Percentiles rank a stretch among this genome's conserved stretches.
phyloP scores from a whole-genome alignment of 2,113 vertebrate species.

The Solea senegalensis region DNA sequence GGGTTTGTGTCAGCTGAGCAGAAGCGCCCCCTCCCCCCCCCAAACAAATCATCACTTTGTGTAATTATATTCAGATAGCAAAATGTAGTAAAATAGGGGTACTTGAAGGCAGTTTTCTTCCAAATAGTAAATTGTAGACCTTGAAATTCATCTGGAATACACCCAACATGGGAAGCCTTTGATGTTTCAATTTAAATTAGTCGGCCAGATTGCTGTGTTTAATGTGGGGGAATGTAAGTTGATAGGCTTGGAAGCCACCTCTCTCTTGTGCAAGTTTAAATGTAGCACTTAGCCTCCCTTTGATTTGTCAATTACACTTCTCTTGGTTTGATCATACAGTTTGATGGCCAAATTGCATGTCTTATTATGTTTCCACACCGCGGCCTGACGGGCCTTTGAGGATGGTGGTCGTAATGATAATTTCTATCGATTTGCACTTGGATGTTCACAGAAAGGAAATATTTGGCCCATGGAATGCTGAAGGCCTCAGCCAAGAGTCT shows the following conservation, averaged over 20 bases:
- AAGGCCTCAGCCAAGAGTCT: conserved; percentile 64
- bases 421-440: conserved; percentile 72
- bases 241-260: conserved; percentile 81
- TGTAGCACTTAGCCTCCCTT: conserved; percentile 79
- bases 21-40: neutral
- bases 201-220: conserved; percentile 77
- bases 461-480: conserved; percentile 49
- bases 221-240: conserved; percentile 79
- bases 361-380: conserved; percentile 79
- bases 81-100: conserved; percentile 68
- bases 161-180: conserved; percentile 79
- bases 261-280: conserved; percentile 76
- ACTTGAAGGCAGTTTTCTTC: conserved; percentile 70
- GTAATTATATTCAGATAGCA: conserved; percentile 64
- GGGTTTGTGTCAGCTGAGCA: conserved; percentile 36
- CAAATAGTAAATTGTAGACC: conserved; percentile 75
- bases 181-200: conserved; percentile 83
- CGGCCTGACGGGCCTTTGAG: conserved; percentile 79
- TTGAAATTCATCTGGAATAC: conserved; percentile 80
- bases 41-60: conserved; percentile 62
- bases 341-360: conserved; percentile 80
- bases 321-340: conserved; percentile 77
- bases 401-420: conserved; percentile 72
- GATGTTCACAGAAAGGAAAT: conserved; percentile 55
- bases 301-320: conserved; percentile 82